Base-by-base conservation (phyloP, 2,113 vertebrate genomes). In the Sander vitreus region DNA sequence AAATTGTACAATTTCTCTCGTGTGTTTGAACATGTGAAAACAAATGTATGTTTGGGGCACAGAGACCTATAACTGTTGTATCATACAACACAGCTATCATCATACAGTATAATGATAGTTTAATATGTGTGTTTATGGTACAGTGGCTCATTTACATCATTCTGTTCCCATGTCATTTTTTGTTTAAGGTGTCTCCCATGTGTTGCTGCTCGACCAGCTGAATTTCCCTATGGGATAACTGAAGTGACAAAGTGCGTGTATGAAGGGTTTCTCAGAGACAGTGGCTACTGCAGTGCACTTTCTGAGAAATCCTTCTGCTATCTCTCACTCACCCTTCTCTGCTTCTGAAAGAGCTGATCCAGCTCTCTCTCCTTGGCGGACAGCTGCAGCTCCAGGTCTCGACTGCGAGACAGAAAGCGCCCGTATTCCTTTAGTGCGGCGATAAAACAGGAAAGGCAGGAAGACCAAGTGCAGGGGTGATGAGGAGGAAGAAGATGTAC, bases 301-400 rank as follows among this genome's bases (percentile, higher is more conserved):
- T 36, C 30, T 11, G 43, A 55, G 21, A 53, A 58, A 60, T 25
- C 2, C 0, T 65, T 33, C 27, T 0, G 4, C 33, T 16, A 4
- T 7, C n/a, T 23, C 9, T 71, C 16, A 6, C 91, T 88, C 91
- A 99, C 98, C 95, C 74, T 85, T 87, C 90, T 96, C 94, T 99
- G 97, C 68, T 96, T 97, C 71, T 96, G 95, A 69, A 69, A 73
- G 11, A 99, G 88, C n/a, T 95, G 94, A 4, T 98, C 96, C 82
- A 98, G 88, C 70, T 99, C 97, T 78, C 92, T 94, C 71, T 99
- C 97, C 93, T 99, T 99, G 27, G 82, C 85, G 18, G 78, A 87
- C 50, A 99, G 95, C 86, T 96, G 95, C 75, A 82, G 66, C 73
- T 97, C 96, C 83, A 99, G 88, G 21, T 96, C 96, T 71, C 96